Conservation (phyloP, 2,113 vertebrate species). For the Blennius ocellaris region DNA sequence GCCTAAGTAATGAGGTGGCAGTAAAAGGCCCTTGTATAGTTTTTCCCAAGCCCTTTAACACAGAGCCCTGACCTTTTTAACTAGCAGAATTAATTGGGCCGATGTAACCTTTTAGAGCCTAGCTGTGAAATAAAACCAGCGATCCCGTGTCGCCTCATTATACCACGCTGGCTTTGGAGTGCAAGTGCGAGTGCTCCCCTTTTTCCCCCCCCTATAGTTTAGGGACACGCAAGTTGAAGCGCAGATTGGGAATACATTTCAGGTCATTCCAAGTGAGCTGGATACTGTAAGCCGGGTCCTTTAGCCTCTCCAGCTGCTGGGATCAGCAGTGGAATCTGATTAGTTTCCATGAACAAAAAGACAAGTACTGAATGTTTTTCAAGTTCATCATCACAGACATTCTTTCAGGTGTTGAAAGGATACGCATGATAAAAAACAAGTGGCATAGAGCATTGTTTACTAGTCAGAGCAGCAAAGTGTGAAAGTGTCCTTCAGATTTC, state of each 20-base stretch:
- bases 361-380: no score
- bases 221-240: conserved; percentile 41
- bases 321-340: no score
- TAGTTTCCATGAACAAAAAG: no score
- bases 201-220: conserved; percentile 50
- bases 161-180: conserved; percentile 67
- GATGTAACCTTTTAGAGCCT: conserved; percentile 82
- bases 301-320: conserved; percentile 14
- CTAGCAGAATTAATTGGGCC: conserved; percentile 83
- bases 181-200: conserved; percentile 37
- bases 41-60: conserved; percentile 77
- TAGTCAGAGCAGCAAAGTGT: no score
- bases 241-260: conserved; percentile 72
- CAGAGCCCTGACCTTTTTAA: conserved; percentile 85
- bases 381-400: no score
- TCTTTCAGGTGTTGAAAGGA: no score
- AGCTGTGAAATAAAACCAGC: conserved; percentile 67
- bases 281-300: conserved; percentile 48
- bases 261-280: conserved; percentile 74
- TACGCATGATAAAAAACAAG: no score
- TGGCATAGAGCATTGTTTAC: no score
- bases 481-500: no score
- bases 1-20: conserved; percentile 79
- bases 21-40: conserved; percentile 53
- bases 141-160: conserved; percentile 83